Conservation (phyloP, 2,113 vertebrate genomes). For the Lepus americanus region DNA sequence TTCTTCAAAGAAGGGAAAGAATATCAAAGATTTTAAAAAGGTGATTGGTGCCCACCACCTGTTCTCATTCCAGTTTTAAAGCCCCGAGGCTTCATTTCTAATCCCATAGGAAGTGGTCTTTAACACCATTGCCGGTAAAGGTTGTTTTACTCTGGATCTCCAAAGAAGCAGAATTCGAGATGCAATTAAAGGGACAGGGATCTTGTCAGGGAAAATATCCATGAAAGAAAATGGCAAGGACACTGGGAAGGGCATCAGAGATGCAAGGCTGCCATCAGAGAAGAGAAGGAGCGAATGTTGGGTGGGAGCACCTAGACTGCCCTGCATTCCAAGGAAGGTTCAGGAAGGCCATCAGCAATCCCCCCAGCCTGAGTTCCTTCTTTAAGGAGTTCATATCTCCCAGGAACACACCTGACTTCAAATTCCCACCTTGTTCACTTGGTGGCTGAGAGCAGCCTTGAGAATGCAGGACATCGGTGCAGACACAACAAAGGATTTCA, state of each 20-base stretch:
- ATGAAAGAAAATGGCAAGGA: not conserved
- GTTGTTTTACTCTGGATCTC: not conserved
- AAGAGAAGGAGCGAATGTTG: not conserved
- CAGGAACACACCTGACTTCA: not conserved
- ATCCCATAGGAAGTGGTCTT: not conserved
- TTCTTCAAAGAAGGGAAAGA: not conserved
- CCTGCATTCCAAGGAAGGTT: not conserved
- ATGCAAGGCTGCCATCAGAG: not conserved
- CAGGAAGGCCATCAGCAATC: not conserved
- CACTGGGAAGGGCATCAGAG: not conserved
- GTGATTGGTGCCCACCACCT: not conserved
- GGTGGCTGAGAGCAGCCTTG: not conserved
- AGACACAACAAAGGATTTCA: not conserved
- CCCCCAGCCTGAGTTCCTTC: not conserved
- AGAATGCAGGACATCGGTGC: not conserved
- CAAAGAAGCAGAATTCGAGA: slow-evolving; percentile 17
- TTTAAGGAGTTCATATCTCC: not conserved
- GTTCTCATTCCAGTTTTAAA: not conserved
- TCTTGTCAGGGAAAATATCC: not conserved
- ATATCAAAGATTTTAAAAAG: not conserved
- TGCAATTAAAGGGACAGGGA: not conserved
- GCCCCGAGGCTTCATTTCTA: not conserved
- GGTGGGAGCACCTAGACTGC: not conserved
- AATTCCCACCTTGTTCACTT: not conserved
- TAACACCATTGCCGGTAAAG: not conserved